Conservation (phyloP, 2,888 invertebrate species). For the Drosophila silvestris region DNA sequence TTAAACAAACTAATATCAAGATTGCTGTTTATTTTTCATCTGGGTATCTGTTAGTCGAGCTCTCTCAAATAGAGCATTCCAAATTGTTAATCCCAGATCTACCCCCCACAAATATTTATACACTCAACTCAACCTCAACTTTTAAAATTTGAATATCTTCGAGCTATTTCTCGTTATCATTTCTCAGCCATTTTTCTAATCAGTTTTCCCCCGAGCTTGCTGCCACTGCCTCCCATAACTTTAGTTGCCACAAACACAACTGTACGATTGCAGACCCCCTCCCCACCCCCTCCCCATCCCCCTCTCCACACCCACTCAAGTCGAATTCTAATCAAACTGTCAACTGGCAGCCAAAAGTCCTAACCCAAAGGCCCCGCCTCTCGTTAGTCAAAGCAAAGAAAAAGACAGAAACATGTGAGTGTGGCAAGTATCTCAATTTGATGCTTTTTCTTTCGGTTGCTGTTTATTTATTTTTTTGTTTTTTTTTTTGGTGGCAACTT, state of each 20-base stretch:
- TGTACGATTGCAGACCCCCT: slow-evolving; percentile 27
- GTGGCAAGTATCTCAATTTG: slow-evolving; percentile 50
- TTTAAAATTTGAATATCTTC: neutral
- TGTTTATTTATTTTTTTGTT: slow-evolving; percentile 1
- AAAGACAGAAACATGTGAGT: slow-evolving; percentile 35
- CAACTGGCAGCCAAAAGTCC: slow-evolving; percentile 53
- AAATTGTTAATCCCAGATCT: neutral
- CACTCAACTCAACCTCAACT: neutral
- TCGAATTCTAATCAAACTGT: slow-evolving; percentile 65
- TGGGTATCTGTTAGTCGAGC: neutral
- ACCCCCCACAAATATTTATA: neutral
- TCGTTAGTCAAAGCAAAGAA: slow-evolving; percentile 34
- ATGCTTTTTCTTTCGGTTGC: slow-evolving; percentile 19
- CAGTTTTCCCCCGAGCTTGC: slow-evolving; percentile 31
- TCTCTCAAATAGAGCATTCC: neutral
- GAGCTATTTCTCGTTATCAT: neutral
- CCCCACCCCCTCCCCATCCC: accelerated
- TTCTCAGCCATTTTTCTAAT: slow-evolving; percentile 17
- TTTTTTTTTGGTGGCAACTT: slow-evolving; percentile 41
- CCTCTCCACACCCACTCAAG: neutral
- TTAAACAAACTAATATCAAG: neutral
- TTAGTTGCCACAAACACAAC: slow-evolving; percentile 45
- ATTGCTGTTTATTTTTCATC: neutral
- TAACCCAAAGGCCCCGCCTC: slow-evolving; percentile 45
- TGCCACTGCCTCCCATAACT: slow-evolving; percentile 9